Evolutionary conservation across 2,113 vertebrate genomes (phyloP), one percentile per base, ranked within the genome.

Genomic region (Rhagologus leucostigma): DNA sequence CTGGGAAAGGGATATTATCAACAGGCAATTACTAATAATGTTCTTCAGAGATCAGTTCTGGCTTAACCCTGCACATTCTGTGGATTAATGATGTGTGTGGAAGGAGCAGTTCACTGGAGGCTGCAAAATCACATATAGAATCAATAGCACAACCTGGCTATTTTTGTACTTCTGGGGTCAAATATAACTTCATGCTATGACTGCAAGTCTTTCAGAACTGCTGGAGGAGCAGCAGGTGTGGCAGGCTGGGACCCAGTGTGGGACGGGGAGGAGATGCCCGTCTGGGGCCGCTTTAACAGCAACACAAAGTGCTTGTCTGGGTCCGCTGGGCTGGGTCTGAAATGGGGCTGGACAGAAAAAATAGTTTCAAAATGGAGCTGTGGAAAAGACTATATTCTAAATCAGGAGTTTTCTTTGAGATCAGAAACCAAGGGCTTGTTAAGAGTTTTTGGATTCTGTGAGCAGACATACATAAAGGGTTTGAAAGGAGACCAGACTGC

Each of bases 231-330:
- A 37, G 59, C 5, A 50, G 39, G 26, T 5, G 20, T 29, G 77
- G 14, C 7, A 55, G 50, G 65, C 19, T 50, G 70, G 78, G 53
- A 8, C 0, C 7, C 5, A 4, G 23, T 2, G 57, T 2, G 23
- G 29, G 74, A 2, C 1, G 4, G 56, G 63, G 44, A 16, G 47
- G 63, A 0, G 0, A 1, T 35, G 44, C 13, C 20, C 0, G 0
- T 4, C 56, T 42, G 19, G 33, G 24, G 5, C n/a, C 7, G 24
- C 13, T 16, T 5, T 2, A 5, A 4, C 53, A 67, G 62, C 37
- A 9, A 1, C 42, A 37, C 5, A 16, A 39, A 24, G 20, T 6
- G 26, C 23, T 12, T 4, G 2, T 2, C 15, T 42, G 9, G 64
- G 3, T 9, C 32, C 24, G 3, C 55, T 30, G 83, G 35, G 42